Evolutionary conservation across 1,140 invertebrate species (phyloP), one percentile per base, ranked within the genome.

Genomic region (Drosophila obscura): DNA sequence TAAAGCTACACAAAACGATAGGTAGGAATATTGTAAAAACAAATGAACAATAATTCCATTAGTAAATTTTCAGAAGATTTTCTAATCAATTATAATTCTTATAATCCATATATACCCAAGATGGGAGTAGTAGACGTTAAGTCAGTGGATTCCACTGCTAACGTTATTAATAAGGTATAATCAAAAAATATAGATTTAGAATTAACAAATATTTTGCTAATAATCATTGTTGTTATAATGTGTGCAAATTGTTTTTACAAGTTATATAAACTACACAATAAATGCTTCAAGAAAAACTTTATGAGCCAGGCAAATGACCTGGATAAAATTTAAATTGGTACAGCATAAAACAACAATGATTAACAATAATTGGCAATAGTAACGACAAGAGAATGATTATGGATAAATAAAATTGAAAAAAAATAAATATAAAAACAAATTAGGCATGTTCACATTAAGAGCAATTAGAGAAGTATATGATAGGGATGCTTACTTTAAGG

Each of bases 161-260:
- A 49, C 8, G 57, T 59, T 24, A 39, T 49, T 1, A 49, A 49
- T 41, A 59, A 59, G 41, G 28, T 49, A 35, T 28, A n/a, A n/a
- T n/a, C n/a, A n/a, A n/a, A 16, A 49, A 13, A 4, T 45, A 49
- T 35, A 41, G 13, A 49, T 26, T 26, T 26, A 49, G 11, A 59
- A 13, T n/a, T 15, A 22, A 49, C 5, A 59, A 24, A 24, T 24
- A 24, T 24, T 4, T 5, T 49, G 11, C 24, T 59, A 24, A 15
- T 59, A 59, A 41, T 59, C 16, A 59, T 59, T 41, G 57, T 59
- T 49, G 31, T 49, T 24, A 60, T 60, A 50, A 43, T 50, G 48
- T 60, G 46, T 1, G 4, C 58, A 16, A 16, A 8, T 50, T 50
- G 22, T 13, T 60, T 60, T 50, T 50, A 41, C 15, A 60, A 51